A percentile compares a stretch with the other conserved stretches of the same genome.
Evolutionary conservation across 2,888 invertebrate genomes (phyloP).

Genomic region (Microchrysa polita): DNA sequence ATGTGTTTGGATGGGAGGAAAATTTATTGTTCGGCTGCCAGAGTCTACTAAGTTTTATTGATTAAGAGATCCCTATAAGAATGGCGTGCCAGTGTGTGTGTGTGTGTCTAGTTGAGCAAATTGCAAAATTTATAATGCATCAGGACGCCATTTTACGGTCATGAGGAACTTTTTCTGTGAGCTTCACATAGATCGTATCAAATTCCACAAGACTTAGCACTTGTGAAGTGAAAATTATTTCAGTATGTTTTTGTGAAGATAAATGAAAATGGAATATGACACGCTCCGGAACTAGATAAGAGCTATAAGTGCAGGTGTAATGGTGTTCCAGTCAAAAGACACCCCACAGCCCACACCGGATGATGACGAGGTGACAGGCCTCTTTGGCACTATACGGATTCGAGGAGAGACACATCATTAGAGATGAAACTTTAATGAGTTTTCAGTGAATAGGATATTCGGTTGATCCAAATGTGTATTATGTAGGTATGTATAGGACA

Average conservation of each 20-base stretch:
- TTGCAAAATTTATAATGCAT: constrained; percentile 43
- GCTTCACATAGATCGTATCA: constrained; percentile 16
- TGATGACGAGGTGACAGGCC: no score
- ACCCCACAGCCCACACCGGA: no score
- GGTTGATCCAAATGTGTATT: no score
- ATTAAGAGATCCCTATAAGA: constrained; percentile 37
- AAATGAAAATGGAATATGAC: constrained; percentile 5
- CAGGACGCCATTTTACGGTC: not conserved
- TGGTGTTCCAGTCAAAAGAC: no score
- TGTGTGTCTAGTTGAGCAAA: constrained; percentile 43
- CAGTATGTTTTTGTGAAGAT: constrained; percentile 5
- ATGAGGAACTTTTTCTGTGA: not conserved
- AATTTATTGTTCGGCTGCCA: constrained; percentile 38
- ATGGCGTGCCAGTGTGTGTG: no score
- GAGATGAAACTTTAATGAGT: no score
- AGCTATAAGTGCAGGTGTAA: not conserved
- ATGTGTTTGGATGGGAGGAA: constrained; percentile 16
- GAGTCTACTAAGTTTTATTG: constrained; percentile 43
- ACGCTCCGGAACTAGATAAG: not conserved
- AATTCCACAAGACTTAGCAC: constrained; percentile 34
- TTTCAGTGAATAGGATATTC: no score
- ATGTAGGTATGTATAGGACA: no score
- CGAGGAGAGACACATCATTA: no score
- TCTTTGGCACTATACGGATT: no score
- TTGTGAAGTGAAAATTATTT: constrained; percentile 30